phyloP scores from a whole-genome alignment of 2,888 invertebrate genomes.

The Cryptocephalus primarius region DNA sequence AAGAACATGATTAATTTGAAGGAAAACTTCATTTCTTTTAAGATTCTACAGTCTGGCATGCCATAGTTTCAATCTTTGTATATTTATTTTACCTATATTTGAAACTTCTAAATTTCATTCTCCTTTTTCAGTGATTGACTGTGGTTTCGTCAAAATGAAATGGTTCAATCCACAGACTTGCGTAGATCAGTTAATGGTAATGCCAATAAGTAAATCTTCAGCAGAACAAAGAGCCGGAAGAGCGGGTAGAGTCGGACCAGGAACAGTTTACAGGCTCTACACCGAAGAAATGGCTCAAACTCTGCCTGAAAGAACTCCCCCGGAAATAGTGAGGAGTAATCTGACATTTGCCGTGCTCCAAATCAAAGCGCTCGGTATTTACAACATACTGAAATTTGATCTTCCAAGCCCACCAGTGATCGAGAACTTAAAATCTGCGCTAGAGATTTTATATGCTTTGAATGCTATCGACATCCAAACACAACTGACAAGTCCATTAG shows the following conservation, averaged over 20 bases:
- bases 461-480: constrained; percentile 69
- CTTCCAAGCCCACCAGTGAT: constrained; percentile 92
- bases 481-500: constrained; percentile 64
- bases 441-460: constrained; percentile 83
- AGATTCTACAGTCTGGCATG: too few species aligned
- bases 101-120: background rate
- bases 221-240: constrained; percentile 88
- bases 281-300: constrained; percentile 66
- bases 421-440: constrained; percentile 67
- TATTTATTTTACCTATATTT: too few species aligned
- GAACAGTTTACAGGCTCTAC: constrained; percentile 76
- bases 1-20: constrained; percentile 9
- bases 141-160: constrained; percentile 90
- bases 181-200: constrained; percentile 71
- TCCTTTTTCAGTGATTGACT: constrained; percentile 67
- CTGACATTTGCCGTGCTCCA: constrained; percentile 76
- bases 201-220: constrained; percentile 77
- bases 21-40: too few species aligned
- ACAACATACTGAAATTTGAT: constrained; percentile 82
- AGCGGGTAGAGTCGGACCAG: constrained; percentile 74
- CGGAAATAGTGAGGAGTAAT: constrained; percentile 88
- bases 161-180: constrained; percentile 79
- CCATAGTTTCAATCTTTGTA: too few species aligned
- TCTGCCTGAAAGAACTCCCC: constrained; percentile 62
- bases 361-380: constrained; percentile 87